phyloP scores from a whole-genome alignment of 1,140 invertebrate genomes.

The Scaptomyza graminum region DNA sequence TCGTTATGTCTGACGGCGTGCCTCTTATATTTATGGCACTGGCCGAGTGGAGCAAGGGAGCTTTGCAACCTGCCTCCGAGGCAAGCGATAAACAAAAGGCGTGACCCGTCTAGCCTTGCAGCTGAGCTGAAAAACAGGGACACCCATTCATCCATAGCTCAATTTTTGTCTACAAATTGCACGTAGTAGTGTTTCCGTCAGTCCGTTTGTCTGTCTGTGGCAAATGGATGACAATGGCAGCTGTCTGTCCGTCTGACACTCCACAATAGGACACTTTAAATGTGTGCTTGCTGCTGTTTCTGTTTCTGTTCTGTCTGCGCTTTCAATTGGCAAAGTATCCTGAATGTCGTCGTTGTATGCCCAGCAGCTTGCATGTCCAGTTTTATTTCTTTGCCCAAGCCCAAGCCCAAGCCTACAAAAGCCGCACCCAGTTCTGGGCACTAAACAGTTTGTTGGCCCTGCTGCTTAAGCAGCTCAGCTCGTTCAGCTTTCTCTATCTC shows the following conservation, averaged over 20 bases:
- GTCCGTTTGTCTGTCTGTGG: conserved; percentile 16
- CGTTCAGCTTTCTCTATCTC: background rate
- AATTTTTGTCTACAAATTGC: conserved; percentile 49
- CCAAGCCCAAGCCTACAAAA: too few relatives aligned
- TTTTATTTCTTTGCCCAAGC: too few relatives aligned
- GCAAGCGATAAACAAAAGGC: conserved; percentile 39
- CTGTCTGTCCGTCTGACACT: conserved; percentile 13
- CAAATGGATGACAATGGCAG: conserved; percentile 35
- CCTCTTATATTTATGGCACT: conserved; percentile 74
- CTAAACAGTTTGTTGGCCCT: conserved; percentile 34
- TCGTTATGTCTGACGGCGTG: conserved; percentile 43
- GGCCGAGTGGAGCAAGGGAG: background rate
- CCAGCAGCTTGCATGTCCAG: conserved; percentile 37
- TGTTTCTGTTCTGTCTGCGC: conserved; percentile 13
- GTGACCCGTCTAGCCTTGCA: conserved; percentile 3
- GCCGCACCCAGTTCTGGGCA: background rate
- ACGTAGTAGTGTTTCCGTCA: background rate
- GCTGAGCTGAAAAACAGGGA: conserved; percentile 3
- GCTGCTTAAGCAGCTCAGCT: conserved; percentile 13
- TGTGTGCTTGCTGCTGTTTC: conserved; percentile 2
- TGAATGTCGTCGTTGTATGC: conserved; percentile 14
- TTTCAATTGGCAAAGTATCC: conserved; percentile 23
- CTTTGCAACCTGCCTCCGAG: conserved; percentile 20
- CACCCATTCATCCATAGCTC: conserved; percentile 32
- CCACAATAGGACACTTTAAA: conserved; percentile 27